Evolutionary conservation across 2,113 vertebrate species (phyloP), one percentile per base, ranked within the genome.

Genomic region (Pongo pygmaeus): DNA sequence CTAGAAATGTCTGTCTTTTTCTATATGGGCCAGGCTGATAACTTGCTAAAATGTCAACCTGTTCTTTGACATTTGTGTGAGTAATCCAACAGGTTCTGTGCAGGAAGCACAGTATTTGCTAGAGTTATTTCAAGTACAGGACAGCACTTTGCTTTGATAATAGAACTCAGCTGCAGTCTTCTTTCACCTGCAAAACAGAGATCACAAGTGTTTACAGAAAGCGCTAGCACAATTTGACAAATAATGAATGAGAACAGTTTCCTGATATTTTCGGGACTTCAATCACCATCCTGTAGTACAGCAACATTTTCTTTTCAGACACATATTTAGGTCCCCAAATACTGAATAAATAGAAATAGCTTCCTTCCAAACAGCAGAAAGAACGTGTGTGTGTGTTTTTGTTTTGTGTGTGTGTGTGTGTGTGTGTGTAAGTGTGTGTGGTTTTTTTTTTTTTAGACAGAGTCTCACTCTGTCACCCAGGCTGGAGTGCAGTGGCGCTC

Each of bases 191-290:
- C 38, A 52, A 59, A 77, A 90, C 13, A 84, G 84, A 75, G 92
- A 95, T 90, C 43, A 75, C 22, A 92, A 50, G 32, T 81, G 40
- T 93, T 96, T 55, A 48, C 88, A 78, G 75, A 93, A 96, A 95
- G 55, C 84, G 64, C 1, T 89, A 16, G 27, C 50, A 57, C 8
- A 61, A 50, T 70, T 32, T 88, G 64, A 91, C 64, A 84, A 92
- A 59, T 67, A 80, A 35, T 22, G 50, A 38, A 40, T 64, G 50
- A 59, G 79, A 88, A 67, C 84, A 72, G 64, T 87, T 85, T 57
- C 35, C 40, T 52, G n/a, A 59, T 61, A 78, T 86, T 84, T 91
- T 84, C 52, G 94, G 81, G 72, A 70, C 61, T 80, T 94, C 38
- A 79, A 17, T 30, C 69, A 3, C 16, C 46, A 32, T 74, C 12